Evolutionary conservation across 2,797 vertebrate genomes (phyloP).

Genomic region (Alcedo quadribrachys): DNA sequence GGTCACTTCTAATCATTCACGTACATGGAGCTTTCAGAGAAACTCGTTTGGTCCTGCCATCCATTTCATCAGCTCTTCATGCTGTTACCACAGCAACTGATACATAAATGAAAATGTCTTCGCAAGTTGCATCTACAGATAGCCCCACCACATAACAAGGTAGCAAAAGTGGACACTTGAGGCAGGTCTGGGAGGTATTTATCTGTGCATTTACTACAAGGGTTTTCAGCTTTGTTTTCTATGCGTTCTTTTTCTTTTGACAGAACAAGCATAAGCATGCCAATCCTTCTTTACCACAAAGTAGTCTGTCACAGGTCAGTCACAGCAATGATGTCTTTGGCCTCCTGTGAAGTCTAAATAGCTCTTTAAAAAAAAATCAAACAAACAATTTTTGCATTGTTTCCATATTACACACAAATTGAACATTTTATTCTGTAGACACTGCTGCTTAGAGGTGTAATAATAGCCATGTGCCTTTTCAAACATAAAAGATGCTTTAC

Average conservation of each 20-base stretch:
- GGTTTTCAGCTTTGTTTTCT: not conserved
- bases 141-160: not conserved
- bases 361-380: not conserved
- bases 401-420: not conserved
- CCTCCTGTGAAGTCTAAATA: not conserved
- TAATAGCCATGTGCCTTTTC: not conserved
- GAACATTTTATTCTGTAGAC: not conserved
- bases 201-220: not conserved
- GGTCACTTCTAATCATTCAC: not conserved
- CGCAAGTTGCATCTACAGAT: not conserved
- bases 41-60: constrained; percentile 27
- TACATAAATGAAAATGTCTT: constrained; percentile 22
- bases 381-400: not conserved
- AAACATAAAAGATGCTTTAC: not conserved
- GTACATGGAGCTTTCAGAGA: not conserved
- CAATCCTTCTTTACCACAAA: not conserved
- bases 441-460: not conserved
- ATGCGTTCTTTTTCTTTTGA: not conserved
- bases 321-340: not conserved
- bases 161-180: constrained; percentile 3
- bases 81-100: constrained; percentile 65
- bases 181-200: constrained; percentile 1
- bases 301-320: not conserved
- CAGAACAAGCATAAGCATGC: not conserved
- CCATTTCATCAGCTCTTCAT: constrained; percentile 33